These are phyloP conservation scores for Apoda limacodes DNA, from an alignment of 2,888 invertebrate species.

Conservation along the genomic window DNA sequence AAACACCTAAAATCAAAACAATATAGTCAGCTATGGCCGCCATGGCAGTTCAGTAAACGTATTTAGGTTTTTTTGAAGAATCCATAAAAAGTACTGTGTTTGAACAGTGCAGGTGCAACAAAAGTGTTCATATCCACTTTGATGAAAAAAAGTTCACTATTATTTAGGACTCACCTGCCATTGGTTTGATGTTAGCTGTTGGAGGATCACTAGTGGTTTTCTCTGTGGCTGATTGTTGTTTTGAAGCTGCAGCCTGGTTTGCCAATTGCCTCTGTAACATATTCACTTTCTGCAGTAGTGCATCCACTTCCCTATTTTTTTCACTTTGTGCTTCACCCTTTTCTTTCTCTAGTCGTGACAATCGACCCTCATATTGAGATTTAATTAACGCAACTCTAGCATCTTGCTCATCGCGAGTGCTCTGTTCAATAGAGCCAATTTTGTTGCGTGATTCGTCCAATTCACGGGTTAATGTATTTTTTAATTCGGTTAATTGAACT, in stretches of 20 bases:
- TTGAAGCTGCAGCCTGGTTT: constrained; percentile 76
- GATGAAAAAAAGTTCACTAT: too few species aligned
- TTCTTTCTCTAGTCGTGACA: constrained; percentile 80
- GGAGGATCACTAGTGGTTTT: constrained; percentile 71
- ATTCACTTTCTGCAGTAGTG: constrained; percentile 76
- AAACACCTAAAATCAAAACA: too few species aligned
- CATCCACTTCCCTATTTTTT: constrained; percentile 75
- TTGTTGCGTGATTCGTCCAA: constrained; percentile 64
- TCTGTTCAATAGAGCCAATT: constrained; percentile 61
- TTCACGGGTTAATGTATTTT: constrained; percentile 71
- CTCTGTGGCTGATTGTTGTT: constrained; percentile 68
- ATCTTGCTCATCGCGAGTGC: constrained; percentile 68
- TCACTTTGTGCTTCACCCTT: constrained; percentile 73
- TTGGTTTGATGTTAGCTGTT: constrained; percentile 95
- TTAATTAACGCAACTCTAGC: constrained; percentile 72
- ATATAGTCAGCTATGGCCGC: too few species aligned
- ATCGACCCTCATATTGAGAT: constrained; percentile 76
- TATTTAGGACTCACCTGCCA: constrained; percentile 74
- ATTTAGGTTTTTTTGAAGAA: too few species aligned
- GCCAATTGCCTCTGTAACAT: constrained; percentile 78
- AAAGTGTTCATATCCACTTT: too few species aligned
- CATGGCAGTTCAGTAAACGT: too few species aligned
- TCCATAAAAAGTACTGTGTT: too few species aligned
- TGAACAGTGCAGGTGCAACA: too few species aligned
- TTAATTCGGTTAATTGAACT: constrained; percentile 77